Conservation (phyloP, 2,797 vertebrate genomes). For the Craterocephalus amniculus region DNA sequence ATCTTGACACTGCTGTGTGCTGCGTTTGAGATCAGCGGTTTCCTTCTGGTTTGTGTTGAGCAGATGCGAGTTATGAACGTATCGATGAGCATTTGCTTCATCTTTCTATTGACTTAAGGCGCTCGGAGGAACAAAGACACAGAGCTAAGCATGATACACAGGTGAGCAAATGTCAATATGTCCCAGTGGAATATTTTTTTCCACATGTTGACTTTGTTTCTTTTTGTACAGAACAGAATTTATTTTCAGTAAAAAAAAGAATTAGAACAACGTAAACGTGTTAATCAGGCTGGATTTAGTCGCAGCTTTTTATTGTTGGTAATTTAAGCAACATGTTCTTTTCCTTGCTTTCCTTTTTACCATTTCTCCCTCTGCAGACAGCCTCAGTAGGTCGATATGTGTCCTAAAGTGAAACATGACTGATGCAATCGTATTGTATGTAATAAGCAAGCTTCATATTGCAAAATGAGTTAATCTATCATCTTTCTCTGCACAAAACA, state of each 20-base stretch:
- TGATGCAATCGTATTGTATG: constrained; percentile 32
- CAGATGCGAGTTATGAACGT: constrained; percentile 47
- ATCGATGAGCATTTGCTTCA: constrained; percentile 44
- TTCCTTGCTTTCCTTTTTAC: neutral
- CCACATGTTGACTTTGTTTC: neutral
- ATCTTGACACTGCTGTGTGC: constrained; percentile 12
- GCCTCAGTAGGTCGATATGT: constrained; percentile 26
- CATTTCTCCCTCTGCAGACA: neutral
- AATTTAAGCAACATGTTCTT: neutral
- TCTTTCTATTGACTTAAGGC: constrained; percentile 38
- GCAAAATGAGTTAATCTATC: constrained; percentile 54
- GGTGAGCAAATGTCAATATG: neutral
- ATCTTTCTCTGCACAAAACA: constrained; percentile 39
- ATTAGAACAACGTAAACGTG: neutral
- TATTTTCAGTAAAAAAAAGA: neutral
- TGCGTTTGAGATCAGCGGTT: constrained; percentile 29
- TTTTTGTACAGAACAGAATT: neutral
- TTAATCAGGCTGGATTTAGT: neutral
- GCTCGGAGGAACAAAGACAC: constrained; percentile 20
- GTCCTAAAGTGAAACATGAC: constrained; percentile 47
- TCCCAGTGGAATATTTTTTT: neutral
- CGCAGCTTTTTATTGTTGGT: constrained; percentile 6
- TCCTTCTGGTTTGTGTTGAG: constrained; percentile 47
- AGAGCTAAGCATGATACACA: constrained; percentile 9
- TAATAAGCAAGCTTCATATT: constrained; percentile 45